Conservation (phyloP, 2,888 invertebrate genomes). For the Embidobia sp. region DNA sequence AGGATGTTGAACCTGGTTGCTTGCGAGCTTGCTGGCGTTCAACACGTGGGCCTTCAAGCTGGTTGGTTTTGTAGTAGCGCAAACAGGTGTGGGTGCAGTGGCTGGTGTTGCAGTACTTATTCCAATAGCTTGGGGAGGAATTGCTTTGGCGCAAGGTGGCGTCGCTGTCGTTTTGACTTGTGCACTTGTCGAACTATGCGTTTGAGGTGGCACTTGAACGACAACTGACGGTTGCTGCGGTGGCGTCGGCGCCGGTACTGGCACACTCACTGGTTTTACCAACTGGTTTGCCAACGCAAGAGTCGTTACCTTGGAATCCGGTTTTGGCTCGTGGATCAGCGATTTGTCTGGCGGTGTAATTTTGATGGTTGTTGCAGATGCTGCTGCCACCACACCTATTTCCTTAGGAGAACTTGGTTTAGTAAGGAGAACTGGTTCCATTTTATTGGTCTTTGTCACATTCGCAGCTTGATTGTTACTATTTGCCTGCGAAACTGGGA, state of each 20-base stretch:
- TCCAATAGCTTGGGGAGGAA: constrained; percentile 47
- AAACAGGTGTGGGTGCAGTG: too few species aligned
- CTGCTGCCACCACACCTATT: too few species aligned
- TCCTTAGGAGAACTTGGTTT: constrained; percentile 64
- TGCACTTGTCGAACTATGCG: too few species aligned
- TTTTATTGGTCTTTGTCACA: constrained; percentile 67
- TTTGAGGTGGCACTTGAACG: too few species aligned
- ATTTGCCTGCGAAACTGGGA: constrained; percentile 82
- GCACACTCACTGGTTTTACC: not conserved
- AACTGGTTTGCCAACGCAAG: not conserved
- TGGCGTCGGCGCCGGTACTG: too few species aligned
- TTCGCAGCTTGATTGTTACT: constrained; percentile 71
- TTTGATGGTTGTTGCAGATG: too few species aligned
- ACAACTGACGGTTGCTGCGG: too few species aligned
- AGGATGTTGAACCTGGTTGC: constrained; percentile 66
- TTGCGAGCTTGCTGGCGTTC: constrained; percentile 80
- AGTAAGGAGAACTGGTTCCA: constrained; percentile 60
- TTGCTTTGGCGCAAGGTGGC: constrained; percentile 25
- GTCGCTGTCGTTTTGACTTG: too few species aligned
- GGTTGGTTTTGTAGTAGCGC: constrained; percentile 80
- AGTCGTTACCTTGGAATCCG: constrained; percentile 1
- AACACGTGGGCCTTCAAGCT: constrained; percentile 86
- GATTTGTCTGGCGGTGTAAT: too few species aligned
- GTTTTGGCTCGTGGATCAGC: constrained; percentile 33
- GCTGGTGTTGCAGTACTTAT: constrained; percentile 19